Conservation (phyloP, 2,888 invertebrate species). For the Conus canariensis region DNA sequence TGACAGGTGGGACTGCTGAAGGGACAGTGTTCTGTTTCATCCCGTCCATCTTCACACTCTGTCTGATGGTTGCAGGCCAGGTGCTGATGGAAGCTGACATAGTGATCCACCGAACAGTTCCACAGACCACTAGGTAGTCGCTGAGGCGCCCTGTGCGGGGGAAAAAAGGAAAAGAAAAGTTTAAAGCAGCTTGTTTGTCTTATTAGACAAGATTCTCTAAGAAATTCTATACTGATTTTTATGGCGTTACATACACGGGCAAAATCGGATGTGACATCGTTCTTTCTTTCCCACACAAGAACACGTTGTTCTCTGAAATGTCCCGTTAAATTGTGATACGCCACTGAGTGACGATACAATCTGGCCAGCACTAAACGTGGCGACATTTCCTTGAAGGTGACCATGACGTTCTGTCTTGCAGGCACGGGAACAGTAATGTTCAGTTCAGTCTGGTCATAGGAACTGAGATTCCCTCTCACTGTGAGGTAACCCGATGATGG, state of each 20-base stretch:
- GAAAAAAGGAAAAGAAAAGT: neutral
- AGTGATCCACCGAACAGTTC: conserved; percentile 7
- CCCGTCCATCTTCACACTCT: conserved; percentile 20
- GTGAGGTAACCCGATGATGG: neutral
- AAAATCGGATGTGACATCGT: neutral
- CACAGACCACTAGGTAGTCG: neutral
- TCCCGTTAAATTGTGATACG: neutral
- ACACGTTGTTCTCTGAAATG: neutral
- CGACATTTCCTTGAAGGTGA: neutral
- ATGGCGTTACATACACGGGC: neutral
- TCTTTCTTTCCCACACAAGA: neutral
- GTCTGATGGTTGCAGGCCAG: neutral
- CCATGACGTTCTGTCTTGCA: neutral
- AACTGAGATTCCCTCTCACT: neutral
- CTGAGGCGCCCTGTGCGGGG: neutral
- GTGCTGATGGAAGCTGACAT: neutral
- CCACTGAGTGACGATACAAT: neutral
- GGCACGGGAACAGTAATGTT: neutral
- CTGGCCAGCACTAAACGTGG: neutral
- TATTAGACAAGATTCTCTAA: neutral
- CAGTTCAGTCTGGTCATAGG: neutral
- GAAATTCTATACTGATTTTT: neutral
- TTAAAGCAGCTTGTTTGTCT: neutral
- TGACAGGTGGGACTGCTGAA: conserved; percentile 18
- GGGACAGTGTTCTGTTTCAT: conserved; percentile 4